A percentile compares a stretch with the other conserved stretches of the same genome.
Evolutionary conservation across 92 coral and sea anemone species (phyloP).

Genomic region (Phenganax marumi): DNA sequence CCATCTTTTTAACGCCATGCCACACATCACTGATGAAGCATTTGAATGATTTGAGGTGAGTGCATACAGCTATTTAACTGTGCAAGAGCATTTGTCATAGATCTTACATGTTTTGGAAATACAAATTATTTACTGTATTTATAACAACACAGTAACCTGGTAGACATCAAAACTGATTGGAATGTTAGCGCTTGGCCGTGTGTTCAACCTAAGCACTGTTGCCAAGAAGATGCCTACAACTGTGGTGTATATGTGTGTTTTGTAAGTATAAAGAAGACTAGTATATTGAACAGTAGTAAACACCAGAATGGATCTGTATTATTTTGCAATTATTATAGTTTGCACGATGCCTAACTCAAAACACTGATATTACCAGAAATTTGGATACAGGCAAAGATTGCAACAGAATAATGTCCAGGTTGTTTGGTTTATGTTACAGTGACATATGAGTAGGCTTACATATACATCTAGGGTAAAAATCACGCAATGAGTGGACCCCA

Average conservation of each 20-base stretch:
- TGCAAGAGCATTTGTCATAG: too few species aligned
- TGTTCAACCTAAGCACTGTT: slow-evolving; percentile 15
- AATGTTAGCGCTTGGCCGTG: slow-evolving; percentile 8
- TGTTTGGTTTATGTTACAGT: too few species aligned
- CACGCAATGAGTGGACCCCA: too few species aligned
- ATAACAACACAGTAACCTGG: background rate
- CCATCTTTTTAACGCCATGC: background rate
- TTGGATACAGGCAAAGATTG: background rate
- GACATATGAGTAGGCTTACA: too few species aligned
- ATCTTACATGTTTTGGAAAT: too few species aligned
- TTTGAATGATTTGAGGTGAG: slow-evolving; percentile 2
- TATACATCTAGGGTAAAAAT: too few species aligned
- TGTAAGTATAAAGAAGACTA: background rate
- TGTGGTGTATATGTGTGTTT: slow-evolving; percentile 28
- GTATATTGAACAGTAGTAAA: background rate
- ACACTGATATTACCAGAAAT: background rate
- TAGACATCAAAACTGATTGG: slow-evolving; percentile 21
- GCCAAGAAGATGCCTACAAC: slow-evolving; percentile 1
- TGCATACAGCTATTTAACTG: too few species aligned
- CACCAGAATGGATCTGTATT: background rate
- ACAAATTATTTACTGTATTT: too few species aligned
- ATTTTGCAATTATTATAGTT: background rate
- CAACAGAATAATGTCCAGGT: too few species aligned
- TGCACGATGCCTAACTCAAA: slow-evolving; percentile 16
- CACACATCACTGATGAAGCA: background rate